Evolutionary conservation across 2,888 invertebrate species (phyloP).

Genomic region (Linyphia triangularis): DNA sequence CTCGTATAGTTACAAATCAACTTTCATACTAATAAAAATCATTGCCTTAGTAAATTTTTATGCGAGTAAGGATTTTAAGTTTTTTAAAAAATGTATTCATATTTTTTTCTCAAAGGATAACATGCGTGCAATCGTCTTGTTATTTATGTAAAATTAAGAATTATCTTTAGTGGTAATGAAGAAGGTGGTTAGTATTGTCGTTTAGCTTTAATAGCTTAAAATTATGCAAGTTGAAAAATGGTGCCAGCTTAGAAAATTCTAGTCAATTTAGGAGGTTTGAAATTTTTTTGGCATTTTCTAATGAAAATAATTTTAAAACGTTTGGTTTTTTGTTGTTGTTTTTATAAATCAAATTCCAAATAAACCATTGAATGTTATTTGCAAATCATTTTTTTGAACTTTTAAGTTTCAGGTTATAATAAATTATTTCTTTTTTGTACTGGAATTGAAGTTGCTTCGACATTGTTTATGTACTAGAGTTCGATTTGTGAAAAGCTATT

Average conservation of each 20-base stretch:
- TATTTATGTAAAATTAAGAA: no score
- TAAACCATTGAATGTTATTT: background rate
- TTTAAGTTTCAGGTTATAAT: background rate
- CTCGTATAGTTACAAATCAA: background rate
- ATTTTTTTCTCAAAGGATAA: no score
- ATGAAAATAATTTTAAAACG: background rate
- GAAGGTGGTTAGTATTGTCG: no score
- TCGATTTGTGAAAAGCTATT: slow-evolving; percentile 41
- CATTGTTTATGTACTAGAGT: background rate
- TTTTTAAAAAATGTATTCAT: no score
- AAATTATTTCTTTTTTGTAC: background rate
- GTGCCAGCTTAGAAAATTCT: background rate
- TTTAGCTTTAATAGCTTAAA: no score
- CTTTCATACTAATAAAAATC: background rate
- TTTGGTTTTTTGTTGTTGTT: no score
- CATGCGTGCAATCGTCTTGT: no score
- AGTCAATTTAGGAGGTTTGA: background rate
- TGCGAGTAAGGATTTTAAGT: no score
- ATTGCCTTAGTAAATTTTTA: no score
- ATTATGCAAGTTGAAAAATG: background rate
- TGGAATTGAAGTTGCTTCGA: background rate
- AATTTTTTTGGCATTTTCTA: background rate
- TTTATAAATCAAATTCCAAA: no score
- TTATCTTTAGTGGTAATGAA: no score
- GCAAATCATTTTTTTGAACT: no score